Conservation (phyloP, 1,140 invertebrate species). For the Arion vulgaris region DNA sequence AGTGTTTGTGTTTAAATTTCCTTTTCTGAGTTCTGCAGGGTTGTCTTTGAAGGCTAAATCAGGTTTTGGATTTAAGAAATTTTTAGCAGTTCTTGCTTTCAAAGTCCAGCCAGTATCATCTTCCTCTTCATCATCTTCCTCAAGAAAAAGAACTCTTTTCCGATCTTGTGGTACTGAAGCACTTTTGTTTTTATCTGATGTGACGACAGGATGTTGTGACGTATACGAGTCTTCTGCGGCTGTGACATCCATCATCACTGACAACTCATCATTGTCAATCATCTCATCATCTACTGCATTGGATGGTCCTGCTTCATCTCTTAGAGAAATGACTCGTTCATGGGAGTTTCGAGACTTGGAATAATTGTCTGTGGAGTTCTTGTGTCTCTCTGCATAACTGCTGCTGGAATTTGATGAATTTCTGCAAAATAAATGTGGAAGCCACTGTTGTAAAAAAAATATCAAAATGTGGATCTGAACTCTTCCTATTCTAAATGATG, state of each 20-base stretch:
- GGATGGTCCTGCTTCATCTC: neutral
- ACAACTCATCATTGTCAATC: neutral
- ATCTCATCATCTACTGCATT: neutral
- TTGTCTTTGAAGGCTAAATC: neutral
- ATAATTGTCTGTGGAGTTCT: neutral
- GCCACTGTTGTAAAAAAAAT: no score
- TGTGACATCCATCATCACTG: slow-evolving; percentile 19
- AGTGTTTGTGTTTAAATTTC: neutral
- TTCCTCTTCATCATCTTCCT: neutral
- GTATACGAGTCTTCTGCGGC: neutral
- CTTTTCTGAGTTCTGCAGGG: neutral
- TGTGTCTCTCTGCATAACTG: neutral
- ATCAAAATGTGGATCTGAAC: no score
- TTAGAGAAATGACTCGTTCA: neutral
- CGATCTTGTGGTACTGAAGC: neutral
- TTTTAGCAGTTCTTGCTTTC: neutral
- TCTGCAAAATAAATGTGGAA: neutral
- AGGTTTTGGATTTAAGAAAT: neutral
- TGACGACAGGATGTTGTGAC: neutral
- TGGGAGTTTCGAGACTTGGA: neutral
- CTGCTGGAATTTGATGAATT: neutral
- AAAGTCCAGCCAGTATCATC: neutral
- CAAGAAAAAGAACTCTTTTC: neutral
- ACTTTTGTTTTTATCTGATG: neutral
- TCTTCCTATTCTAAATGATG: no score